These are phyloP conservation scores for Brachionus plicatilis DNA, from an alignment of 1,140 invertebrate genomes.

Conservation along the genomic window DNA sequence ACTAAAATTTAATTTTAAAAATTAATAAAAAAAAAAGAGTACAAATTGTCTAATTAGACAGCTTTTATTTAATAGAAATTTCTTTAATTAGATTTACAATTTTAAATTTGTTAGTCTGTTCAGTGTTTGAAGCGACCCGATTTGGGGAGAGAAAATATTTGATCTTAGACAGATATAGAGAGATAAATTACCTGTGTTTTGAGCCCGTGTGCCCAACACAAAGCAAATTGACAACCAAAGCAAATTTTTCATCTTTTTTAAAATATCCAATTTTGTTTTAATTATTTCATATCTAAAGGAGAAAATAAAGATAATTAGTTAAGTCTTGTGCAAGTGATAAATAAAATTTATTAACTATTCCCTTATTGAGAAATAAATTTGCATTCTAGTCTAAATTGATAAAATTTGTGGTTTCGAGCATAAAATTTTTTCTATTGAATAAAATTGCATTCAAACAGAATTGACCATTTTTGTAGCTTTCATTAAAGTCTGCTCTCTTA, in stretches of 20 bases:
- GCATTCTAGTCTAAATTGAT: background rate
- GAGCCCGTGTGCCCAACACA: background rate
- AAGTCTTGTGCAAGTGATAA: background rate
- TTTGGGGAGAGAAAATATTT: background rate
- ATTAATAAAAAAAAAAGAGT: background rate
- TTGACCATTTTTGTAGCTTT: background rate
- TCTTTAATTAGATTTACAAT: background rate
- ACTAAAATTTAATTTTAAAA: background rate
- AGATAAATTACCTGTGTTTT: background rate
- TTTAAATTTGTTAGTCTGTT: background rate
- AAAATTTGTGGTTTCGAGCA: background rate
- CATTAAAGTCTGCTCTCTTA: background rate
- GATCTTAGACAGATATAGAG: background rate
- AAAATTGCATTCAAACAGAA: background rate
- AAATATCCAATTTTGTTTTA: background rate
- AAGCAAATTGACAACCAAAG: background rate
- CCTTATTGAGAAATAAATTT: background rate
- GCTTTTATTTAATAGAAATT: background rate
- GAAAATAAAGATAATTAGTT: background rate
- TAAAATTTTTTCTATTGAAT: background rate
- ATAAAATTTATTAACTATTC: background rate
- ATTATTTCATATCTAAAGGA: slow-evolving; percentile 1
- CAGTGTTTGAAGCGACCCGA: background rate
- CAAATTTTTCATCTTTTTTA: background rate
- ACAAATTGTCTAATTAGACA: background rate